Evolutionary conservation across 2,113 vertebrate species (phyloP).

Genomic region (Panthera uncia): DNA sequence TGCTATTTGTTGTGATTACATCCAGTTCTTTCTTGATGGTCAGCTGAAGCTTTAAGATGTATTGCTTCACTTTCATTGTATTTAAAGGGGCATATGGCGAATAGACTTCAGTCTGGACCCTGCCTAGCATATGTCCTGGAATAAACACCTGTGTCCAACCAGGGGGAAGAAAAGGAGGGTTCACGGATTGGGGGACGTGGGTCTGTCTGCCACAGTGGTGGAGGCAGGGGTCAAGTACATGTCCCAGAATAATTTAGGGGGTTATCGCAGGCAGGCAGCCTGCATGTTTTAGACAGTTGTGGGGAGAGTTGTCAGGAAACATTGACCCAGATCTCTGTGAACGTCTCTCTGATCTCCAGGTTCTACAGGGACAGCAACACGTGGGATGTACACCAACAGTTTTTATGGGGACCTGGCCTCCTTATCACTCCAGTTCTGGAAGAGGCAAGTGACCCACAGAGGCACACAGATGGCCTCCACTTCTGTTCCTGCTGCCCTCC

Average conservation of each 20-base stretch:
- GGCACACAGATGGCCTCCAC: neutral
- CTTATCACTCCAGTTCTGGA: slow-evolving; percentile 95
- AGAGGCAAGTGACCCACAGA: slow-evolving; percentile 81
- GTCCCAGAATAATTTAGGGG: neutral
- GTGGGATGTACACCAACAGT: slow-evolving; percentile 90
- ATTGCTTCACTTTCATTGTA: neutral
- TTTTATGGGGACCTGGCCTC: slow-evolving; percentile 95
- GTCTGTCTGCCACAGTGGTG: neutral
- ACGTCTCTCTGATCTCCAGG: slow-evolving; percentile 75
- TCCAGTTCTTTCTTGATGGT: neutral
- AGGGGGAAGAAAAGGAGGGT: neutral
- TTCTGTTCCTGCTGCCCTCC: neutral
- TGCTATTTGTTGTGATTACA: neutral
- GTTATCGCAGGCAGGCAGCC: neutral
- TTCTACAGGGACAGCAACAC: slow-evolving; percentile 90
- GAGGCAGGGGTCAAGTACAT: neutral
- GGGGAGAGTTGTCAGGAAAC: neutral
- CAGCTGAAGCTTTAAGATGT: neutral
- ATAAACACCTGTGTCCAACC: neutral
- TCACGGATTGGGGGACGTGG: too few relatives aligned
- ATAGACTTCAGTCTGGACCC: neutral
- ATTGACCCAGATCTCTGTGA: neutral
- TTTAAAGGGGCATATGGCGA: neutral
- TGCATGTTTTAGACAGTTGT: neutral
- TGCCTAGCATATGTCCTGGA: neutral